Conservation (phyloP, 2,888 invertebrate genomes). For the Heliconius aoede region DNA sequence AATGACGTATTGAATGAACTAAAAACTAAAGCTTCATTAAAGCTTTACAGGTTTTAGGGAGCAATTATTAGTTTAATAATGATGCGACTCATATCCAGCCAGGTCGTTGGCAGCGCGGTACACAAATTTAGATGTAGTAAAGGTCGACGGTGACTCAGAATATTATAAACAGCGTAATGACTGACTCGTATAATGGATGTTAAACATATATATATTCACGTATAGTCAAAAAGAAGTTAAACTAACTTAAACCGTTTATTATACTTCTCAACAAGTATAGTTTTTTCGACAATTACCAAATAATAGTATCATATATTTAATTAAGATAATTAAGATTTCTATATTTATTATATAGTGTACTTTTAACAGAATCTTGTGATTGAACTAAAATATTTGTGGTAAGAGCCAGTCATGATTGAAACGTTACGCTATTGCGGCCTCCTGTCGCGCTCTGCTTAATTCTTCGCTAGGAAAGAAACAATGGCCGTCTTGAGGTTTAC, state of each 20-base stretch:
- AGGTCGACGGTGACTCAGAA: slow-evolving; percentile 73
- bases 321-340: no score
- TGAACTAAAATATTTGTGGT: slow-evolving; percentile 2
- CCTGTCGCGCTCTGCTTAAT: slow-evolving; percentile 67
- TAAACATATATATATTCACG: neutral
- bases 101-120: slow-evolving; percentile 67
- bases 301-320: neutral
- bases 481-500: slow-evolving; percentile 67
- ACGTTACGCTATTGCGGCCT: slow-evolving; percentile 56
- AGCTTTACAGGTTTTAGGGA: neutral
- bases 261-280: neutral
- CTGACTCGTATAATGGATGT: slow-evolving; percentile 16
- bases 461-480: slow-evolving; percentile 65
- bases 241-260: neutral
- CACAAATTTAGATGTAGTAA: slow-evolving; percentile 74
- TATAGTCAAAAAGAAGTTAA: neutral
- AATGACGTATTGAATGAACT: neutral
- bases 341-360: neutral
- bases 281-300: neutral
- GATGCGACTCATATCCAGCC: slow-evolving; percentile 18
- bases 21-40: neutral
- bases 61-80: slow-evolving; percentile 8
- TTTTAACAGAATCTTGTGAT: neutral
- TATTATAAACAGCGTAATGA: slow-evolving; percentile 46
- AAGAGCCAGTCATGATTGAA: slow-evolving; percentile 58